Percentiles rank a stretch among this genome's conserved stretches.
Conservation (phyloP, 2,113 vertebrate species). For the Falco punctatus region DNA sequence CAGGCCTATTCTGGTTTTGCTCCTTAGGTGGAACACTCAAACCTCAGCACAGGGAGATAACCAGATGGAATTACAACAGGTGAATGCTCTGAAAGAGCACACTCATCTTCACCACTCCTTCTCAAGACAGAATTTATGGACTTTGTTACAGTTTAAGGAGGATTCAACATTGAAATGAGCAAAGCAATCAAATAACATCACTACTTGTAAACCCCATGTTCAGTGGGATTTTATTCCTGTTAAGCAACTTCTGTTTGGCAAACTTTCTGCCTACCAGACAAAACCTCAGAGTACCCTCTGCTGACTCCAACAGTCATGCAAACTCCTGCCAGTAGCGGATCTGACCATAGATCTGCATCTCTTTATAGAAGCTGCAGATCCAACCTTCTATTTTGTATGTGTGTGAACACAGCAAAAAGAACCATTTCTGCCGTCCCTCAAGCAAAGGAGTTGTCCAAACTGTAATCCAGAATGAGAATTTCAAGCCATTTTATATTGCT, state of each 20-base stretch:
- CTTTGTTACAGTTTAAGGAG: not conserved
- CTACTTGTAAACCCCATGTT: not conserved
- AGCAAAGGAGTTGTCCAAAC: slow-evolving; percentile 70
- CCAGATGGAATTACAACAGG: not conserved
- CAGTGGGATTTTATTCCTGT: not conserved
- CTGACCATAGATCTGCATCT: not conserved
- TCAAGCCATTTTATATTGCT: not conserved
- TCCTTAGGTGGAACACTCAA: not conserved
- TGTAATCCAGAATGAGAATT: slow-evolving; percentile 20
- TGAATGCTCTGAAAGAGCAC: not conserved
- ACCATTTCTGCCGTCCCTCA: not conserved
- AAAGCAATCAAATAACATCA: not conserved
- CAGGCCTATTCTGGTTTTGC: not conserved
- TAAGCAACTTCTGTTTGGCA: not conserved
- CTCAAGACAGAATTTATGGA: not conserved
- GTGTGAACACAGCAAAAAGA: not conserved
- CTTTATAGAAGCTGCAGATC: not conserved
- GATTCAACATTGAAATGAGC: not conserved
- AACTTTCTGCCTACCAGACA: not conserved
- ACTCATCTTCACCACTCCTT: not conserved
- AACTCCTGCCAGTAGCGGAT: not conserved
- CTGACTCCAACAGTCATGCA: not conserved
- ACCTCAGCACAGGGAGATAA: not conserved
- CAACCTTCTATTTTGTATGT: not conserved
- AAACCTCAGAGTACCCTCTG: not conserved